phyloP scores from a whole-genome alignment of 2,888 invertebrate genomes.

The Pristionchus japonicus region DNA sequence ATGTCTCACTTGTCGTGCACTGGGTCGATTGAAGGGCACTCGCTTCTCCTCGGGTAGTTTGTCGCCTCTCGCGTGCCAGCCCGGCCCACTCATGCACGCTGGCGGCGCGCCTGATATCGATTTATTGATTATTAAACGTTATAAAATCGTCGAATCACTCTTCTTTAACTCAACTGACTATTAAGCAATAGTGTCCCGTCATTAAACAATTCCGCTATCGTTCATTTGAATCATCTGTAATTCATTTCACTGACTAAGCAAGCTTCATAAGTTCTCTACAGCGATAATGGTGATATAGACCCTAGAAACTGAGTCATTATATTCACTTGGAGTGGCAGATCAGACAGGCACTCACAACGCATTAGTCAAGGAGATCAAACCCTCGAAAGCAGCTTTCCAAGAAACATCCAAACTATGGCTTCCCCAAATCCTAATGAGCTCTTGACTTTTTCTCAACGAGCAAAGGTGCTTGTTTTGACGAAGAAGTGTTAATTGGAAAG shows the following conservation, averaged over 20 bases:
- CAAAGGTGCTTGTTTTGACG: not conserved
- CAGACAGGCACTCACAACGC: not conserved
- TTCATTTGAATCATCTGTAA: no score
- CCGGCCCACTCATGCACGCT: conserved; percentile 50
- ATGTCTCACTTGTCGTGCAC: conserved; percentile 62
- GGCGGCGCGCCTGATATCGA: not conserved
- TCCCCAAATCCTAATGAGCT: not conserved
- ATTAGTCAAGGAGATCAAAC: not conserved
- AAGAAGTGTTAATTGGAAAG: not conserved
- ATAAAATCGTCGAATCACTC: no score
- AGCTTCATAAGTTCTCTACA: no score
- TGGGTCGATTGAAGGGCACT: conserved; percentile 71
- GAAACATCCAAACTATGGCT: not conserved
- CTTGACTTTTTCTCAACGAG: not conserved
- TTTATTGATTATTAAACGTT: not conserved
- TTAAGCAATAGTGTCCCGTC: no score
- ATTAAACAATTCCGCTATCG: no score
- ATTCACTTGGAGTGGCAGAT: no score
- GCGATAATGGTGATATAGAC: not conserved
- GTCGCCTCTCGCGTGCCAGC: conserved; percentile 71
- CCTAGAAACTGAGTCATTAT: not conserved
- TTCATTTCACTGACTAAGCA: no score
- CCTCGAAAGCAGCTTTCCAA: not conserved
- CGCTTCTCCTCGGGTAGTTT: conserved; percentile 65
- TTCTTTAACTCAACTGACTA: not conserved